A percentile compares a stretch with the other conserved stretches of the same genome.
Evolutionary conservation across 2,113 vertebrate species (phyloP).

Genomic region (Meleagris gallopavo): DNA sequence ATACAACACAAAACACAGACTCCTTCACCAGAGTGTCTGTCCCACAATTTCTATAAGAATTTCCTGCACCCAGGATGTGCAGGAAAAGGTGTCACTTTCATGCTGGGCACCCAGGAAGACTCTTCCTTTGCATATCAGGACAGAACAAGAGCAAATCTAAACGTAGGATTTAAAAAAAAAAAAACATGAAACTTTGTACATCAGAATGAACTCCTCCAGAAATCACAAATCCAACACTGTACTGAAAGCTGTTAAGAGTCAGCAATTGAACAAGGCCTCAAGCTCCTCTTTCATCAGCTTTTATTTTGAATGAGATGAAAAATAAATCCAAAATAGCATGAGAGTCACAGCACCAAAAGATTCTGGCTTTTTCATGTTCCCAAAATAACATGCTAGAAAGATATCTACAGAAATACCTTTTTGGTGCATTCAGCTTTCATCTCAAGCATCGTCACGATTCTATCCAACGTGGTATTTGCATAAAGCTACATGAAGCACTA

Average conservation of each 20-base stretch:
- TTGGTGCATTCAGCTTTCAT: conserved; percentile 45
- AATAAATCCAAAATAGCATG: conserved; percentile 22
- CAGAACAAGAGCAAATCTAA: not conserved
- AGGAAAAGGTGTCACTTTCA: not conserved
- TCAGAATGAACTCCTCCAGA: not conserved
- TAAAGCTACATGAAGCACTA: not conserved
- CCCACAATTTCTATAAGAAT: not conserved
- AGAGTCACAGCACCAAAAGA: conserved; percentile 21
- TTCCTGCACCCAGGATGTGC: not conserved
- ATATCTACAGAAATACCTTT: not conserved
- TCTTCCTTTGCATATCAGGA: not conserved
- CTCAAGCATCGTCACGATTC: not conserved
- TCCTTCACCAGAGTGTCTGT: accelerated
- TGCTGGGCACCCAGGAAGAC: not conserved
- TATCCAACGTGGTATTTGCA: not conserved
- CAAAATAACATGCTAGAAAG: conserved; percentile 37
- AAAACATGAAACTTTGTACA: not conserved
- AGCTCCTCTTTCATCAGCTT: not conserved
- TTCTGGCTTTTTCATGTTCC: conserved; percentile 27
- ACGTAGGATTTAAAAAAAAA: not conserved
- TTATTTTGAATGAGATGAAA: not conserved
- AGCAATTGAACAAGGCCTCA: not conserved
- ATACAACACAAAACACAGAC: not conserved
- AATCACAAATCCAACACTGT: not conserved
- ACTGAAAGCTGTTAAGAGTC: not conserved